phyloP scores from a whole-genome alignment of 2,113 vertebrate genomes.

The Columba janthina region DNA sequence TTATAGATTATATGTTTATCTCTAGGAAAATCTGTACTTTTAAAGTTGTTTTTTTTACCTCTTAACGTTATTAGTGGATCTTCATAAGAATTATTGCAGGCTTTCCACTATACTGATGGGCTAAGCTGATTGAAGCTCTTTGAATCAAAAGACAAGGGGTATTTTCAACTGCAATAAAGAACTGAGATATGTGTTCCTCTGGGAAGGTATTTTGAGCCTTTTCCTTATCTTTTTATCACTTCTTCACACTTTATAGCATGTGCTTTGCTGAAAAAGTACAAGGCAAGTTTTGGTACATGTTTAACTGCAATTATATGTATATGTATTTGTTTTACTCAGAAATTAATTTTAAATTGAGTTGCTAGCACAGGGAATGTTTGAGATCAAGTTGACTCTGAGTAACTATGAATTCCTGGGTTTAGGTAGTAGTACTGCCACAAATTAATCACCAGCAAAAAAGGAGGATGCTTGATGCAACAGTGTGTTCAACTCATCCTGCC shows the following conservation, averaged over 20 bases:
- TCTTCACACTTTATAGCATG: neutral
- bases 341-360: neutral
- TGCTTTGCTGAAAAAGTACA: neutral
- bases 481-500: neutral
- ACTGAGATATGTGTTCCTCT: neutral
- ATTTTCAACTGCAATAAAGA: neutral
- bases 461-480: neutral
- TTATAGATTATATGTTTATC: neutral
- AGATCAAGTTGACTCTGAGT: neutral
- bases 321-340: neutral
- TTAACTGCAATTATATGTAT: neutral
- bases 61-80: neutral
- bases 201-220: neutral
- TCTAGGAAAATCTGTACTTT: neutral
- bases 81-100: neutral
- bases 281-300: neutral
- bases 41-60: neutral
- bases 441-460: neutral
- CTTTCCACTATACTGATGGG: neutral
- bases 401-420: neutral
- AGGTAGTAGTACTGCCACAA: neutral
- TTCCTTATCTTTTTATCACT: neutral
- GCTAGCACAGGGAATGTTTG: neutral
- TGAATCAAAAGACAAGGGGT: neutral
- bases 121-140: neutral